These are phyloP conservation scores for Odontocolon sp. DNA, from an alignment of 2,888 invertebrate genomes.

Conservation along the genomic window DNA sequence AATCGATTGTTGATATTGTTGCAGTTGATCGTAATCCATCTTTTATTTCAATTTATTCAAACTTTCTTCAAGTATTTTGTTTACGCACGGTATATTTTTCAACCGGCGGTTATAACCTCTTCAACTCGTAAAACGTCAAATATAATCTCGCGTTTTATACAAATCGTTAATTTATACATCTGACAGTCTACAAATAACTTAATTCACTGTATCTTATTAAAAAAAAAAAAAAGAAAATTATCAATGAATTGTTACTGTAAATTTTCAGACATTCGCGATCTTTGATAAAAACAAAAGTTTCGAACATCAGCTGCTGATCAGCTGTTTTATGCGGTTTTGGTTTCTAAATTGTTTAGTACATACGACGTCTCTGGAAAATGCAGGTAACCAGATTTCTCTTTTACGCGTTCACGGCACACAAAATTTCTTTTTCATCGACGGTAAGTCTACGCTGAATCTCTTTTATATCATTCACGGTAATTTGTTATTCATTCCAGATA, in stretches of 20 bases:
- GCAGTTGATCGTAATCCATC: slow-evolving; percentile 61
- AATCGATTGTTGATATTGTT: slow-evolving; percentile 63
- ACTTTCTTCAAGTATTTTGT: background rate
- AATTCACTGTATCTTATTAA: background rate
- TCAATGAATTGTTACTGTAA: background rate
- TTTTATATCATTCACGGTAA: too few relatives aligned
- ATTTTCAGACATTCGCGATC: background rate
- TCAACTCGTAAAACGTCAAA: background rate
- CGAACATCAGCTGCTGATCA: slow-evolving; percentile 1
- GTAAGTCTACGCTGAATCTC: too few relatives aligned
- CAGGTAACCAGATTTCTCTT: too few relatives aligned
- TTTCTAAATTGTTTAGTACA: too few relatives aligned
- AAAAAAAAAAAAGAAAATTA: background rate
- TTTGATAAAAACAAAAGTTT: background rate
- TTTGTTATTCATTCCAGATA: too few relatives aligned
- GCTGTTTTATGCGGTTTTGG: too few relatives aligned
- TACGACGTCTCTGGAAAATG: too few relatives aligned
- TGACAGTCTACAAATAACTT: background rate
- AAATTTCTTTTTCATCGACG: too few relatives aligned
- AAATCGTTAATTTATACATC: background rate
- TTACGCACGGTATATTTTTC: background rate
- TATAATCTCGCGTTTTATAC: background rate
- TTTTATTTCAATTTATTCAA: background rate
- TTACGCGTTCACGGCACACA: too few relatives aligned
- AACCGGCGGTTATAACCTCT: slow-evolving; percentile 53